A percentile compares a stretch with the other conserved stretches of the same genome.
phyloP scores from a whole-genome alignment of 2,113 vertebrate species.

The Brachirus orientalis region DNA sequence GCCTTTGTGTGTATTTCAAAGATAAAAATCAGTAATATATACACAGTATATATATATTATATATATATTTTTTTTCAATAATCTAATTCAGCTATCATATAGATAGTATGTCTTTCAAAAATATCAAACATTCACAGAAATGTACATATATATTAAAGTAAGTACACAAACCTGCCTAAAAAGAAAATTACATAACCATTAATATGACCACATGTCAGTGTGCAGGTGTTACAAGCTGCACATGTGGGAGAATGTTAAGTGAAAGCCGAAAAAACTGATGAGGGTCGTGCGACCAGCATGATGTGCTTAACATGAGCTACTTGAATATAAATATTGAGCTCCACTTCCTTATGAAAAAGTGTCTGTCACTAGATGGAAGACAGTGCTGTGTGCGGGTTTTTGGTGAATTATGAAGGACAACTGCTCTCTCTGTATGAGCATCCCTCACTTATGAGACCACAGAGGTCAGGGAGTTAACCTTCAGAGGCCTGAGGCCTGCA shows the following conservation, averaged over 20 bases:
- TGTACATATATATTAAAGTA: too few relatives aligned
- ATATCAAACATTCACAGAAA: too few relatives aligned
- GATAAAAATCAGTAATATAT: background rate
- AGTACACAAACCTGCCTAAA: too few relatives aligned
- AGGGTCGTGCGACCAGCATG: background rate
- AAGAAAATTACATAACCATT: background rate
- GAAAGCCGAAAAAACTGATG: background rate
- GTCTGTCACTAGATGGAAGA: background rate
- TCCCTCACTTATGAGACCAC: constrained; percentile 27
- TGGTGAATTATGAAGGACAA: background rate
- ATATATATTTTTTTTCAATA: background rate
- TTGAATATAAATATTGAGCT: background rate
- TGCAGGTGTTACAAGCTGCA: background rate
- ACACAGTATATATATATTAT: too few relatives aligned
- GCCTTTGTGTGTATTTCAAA: too few relatives aligned
- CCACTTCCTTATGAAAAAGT: constrained; percentile 6
- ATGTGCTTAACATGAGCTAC: too few relatives aligned
- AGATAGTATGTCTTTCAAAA: too few relatives aligned
- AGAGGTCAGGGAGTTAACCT: constrained; percentile 70
- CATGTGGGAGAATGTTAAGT: background rate
- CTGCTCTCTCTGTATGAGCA: constrained; percentile 50
- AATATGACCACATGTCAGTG: background rate
- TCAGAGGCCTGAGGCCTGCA: constrained; percentile 70
- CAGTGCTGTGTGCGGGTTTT: background rate
- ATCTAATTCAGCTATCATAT: background rate